Conservation (phyloP, 2,888 invertebrate species). For the Pogonocherus hispidulus region DNA sequence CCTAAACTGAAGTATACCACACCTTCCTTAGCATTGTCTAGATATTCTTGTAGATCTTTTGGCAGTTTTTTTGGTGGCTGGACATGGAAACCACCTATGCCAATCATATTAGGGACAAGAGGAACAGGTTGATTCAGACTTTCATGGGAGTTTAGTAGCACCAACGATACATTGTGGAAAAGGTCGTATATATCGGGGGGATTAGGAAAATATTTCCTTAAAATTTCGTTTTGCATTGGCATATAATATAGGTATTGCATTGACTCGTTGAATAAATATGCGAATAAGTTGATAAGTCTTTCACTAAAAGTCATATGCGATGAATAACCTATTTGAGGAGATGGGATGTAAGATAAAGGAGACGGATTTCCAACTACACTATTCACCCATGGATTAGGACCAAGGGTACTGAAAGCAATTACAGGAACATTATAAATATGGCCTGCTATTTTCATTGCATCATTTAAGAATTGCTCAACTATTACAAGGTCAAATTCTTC, state of each 20-base stretch:
- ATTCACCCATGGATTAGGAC: slow-evolving; percentile 67
- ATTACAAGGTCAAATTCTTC: slow-evolving; percentile 63
- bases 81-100: slow-evolving; percentile 72
- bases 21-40: slow-evolving; percentile 53
- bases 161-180: slow-evolving; percentile 55
- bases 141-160: slow-evolving; percentile 67
- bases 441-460: slow-evolving; percentile 65
- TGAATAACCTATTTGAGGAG: slow-evolving; percentile 64
- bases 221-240: slow-evolving; percentile 48
- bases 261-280: slow-evolving; percentile 23
- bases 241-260: slow-evolving; percentile 8
- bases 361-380: slow-evolving; percentile 69
- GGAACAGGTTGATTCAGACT: slow-evolving; percentile 70
- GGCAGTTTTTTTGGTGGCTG: slow-evolving; percentile 55
- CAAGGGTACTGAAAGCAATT: slow-evolving; percentile 67
- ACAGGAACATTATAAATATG: slow-evolving; percentile 61
- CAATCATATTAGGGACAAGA: slow-evolving; percentile 71
- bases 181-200: slow-evolving; percentile 53
- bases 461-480: slow-evolving; percentile 69
- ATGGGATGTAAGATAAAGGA: slow-evolving; percentile 70
- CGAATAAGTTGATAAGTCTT: slow-evolving; percentile 70
- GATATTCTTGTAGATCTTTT: slow-evolving; percentile 48
- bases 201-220: slow-evolving; percentile 55
- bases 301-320: slow-evolving; percentile 71
- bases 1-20: slow-evolving; percentile 75